Base-by-base conservation (phyloP, 2,797 vertebrate genomes). In the Pangasius macronema region DNA sequence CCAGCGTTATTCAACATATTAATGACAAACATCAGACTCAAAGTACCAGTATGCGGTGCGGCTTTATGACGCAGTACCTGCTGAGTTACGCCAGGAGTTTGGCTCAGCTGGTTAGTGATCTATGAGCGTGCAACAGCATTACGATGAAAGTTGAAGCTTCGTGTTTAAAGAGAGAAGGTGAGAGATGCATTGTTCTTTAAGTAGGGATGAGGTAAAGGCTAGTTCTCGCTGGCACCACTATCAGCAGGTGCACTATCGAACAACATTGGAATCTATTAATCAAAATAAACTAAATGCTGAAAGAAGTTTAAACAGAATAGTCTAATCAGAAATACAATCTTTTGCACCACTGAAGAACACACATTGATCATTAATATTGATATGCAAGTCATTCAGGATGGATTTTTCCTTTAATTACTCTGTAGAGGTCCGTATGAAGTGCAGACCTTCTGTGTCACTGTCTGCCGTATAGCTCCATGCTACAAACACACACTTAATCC, bases 401-500 rank as follows among this genome's bases (percentile, higher is more conserved):
- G 79, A 61, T 46, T 39, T 61, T 20, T 22, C 49, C 76, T 22
- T 57, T 33, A 57, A 57, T 57, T 55, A 57, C 36, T 39, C 18
- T 42, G 53, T 57, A 22, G 16, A 57, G 9, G 9, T 57, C 76
- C 36, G 13, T 42, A 79, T 83, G 42, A 33, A 80, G 70, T 84
- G 14, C 55, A 73, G 65, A 59, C 36, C 14, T 87, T 67, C 22
- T 59, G 36, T 49, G 51, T 57, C 76, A 85, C 33, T 75, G 84
- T 68, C 59, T 76, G 79, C 33, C 76, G 65, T 72, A 77, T 85
- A 55, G 68, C 53, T 57, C 33, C 22, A 20, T 39, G 63, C 3
- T 42, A 67, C 61, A 68, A 3, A 77, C 63, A n/a, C 82, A 76
- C 51, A 57, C 51, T 79, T 79, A 18, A 75, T 87, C 65, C 68